Base-by-base conservation (phyloP, 1,140 invertebrate genomes). In the Cryptotermes secundus region DNA sequence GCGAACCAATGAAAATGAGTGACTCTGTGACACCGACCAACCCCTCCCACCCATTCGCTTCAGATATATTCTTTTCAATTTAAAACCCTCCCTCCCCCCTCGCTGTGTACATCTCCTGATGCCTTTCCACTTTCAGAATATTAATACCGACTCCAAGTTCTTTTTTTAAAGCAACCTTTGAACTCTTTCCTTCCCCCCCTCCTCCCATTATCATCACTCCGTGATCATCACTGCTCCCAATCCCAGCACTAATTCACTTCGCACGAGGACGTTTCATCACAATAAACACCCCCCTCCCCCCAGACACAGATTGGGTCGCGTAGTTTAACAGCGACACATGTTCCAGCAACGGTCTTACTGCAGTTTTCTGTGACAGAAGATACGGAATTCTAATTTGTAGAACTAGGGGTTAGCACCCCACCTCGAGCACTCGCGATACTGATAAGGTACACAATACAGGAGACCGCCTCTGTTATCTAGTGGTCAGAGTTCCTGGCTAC, bases 161-260 rank as follows among this genome's bases (percentile, higher is more conserved):
- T n/a, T 72, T 72, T n/a, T 72, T 72, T 72, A 72, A n/a, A 72
- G 59, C 59, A 72, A 72, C 59, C 59, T 72, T 72, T 72, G 59
- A 72, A 72, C 59, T 72, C 59, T 72, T 72, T 72, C 59, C 31
- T 72, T 72, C 31, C 31, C n/a, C 59, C 59, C 59, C 31, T 72
- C 31, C 31, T 72, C n/a, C 59, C 59, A 72, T 72, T 72, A 72
- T 72, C 59, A 72, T 72, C 59, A 72, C 59, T 9, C 59, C 59
- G 31, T 72, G 59, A 72, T 72, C 59, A 72, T 2, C n/a, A 72
- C n/a, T 26, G 59, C 59, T 72, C 7, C 59, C 59, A 72, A 72
- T 72, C 59, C 59, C 59, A 72, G n/a, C 59, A 72, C 26, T 72
- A 72, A 72, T 72, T 72, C 59, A 72, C n/a, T 72, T 72, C 59